These are phyloP conservation scores for Chrysogorgia sp. DNA, from an alignment of 92 coral and sea anemone genomes.

Conservation along the genomic window DNA sequence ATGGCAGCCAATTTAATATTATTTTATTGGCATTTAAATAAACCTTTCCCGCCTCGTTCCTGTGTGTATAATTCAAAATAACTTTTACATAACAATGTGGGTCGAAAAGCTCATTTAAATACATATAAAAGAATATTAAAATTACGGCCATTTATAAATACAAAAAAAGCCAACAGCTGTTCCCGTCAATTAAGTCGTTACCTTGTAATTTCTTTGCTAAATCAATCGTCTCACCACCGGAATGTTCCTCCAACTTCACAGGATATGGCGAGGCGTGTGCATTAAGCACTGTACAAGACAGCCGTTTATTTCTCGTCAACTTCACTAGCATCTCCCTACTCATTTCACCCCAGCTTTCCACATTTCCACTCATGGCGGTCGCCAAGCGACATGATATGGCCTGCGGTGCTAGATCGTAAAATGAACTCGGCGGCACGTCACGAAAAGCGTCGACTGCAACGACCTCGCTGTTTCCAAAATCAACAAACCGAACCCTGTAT, in stretches of 20 bases:
- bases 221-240: conserved; percentile 5
- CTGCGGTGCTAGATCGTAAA: conserved; percentile 35
- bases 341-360: conserved; percentile 3
- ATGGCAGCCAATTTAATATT: too few species aligned
- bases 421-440: conserved; percentile 47
- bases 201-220: conserved; percentile 10
- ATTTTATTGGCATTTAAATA: too few species aligned
- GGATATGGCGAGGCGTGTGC: neutral
- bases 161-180: too few species aligned
- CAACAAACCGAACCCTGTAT: conserved; percentile 59
- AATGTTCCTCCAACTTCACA: conserved; percentile 4
- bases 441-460: conserved; percentile 53
- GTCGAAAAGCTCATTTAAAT: too few species aligned
- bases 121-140: too few species aligned
- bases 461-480: conserved; percentile 59
- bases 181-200: neutral
- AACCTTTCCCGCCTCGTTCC: too few species aligned
- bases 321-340: conserved; percentile 10
- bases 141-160: too few species aligned
- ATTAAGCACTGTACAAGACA: conserved; percentile 3
- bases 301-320: conserved; percentile 25
- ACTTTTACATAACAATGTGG: too few species aligned
- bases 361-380: neutral
- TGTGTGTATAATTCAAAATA: too few species aligned
- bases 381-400: conserved; percentile 31